Evolutionary conservation across 2,888 invertebrate genomes (phyloP).

Genomic region (Frankliniella intonsa): DNA sequence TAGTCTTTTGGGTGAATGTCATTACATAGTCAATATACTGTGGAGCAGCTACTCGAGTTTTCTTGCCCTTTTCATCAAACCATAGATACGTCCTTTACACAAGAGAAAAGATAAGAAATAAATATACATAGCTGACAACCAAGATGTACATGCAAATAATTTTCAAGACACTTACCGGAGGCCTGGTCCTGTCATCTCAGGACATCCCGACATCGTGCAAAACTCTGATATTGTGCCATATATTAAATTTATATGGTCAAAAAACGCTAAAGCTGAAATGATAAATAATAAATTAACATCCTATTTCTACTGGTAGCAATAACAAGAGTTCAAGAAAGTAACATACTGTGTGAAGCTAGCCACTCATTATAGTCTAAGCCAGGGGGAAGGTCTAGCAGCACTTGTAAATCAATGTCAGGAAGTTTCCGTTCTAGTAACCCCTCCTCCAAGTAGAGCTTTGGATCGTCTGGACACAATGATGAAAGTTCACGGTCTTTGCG

Average conservation of each 20-base stretch:
- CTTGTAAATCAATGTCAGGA: slow-evolving; percentile 89
- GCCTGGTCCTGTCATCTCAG: slow-evolving; percentile 95
- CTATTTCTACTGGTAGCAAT: neutral
- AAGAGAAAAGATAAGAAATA: slow-evolving; percentile 41
- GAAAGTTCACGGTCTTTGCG: slow-evolving; percentile 86
- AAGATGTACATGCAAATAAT: neutral
- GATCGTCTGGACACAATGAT: slow-evolving; percentile 68
- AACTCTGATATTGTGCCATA: slow-evolving; percentile 98
- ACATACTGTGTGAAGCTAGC: slow-evolving; percentile 96
- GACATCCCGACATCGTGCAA: slow-evolving; percentile 92
- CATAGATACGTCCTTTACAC: slow-evolving; percentile 81
- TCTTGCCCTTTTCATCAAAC: slow-evolving; percentile 99
- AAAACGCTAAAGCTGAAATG: slow-evolving; percentile 83
- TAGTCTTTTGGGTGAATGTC: slow-evolving; percentile 95
- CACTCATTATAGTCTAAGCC: slow-evolving; percentile 98
- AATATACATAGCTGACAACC: neutral
- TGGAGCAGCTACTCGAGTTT: slow-evolving; percentile 92
- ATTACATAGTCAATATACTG: slow-evolving; percentile 99
- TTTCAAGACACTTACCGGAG: slow-evolving; percentile 61
- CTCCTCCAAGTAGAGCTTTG: slow-evolving; percentile 92
- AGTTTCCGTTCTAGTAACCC: slow-evolving; percentile 89
- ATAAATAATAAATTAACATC: slow-evolving; percentile 30
- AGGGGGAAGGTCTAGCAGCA: slow-evolving; percentile 89
- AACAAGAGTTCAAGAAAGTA: slow-evolving; percentile 27
- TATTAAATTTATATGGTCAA: slow-evolving; percentile 97